A percentile compares a stretch with the other conserved stretches of the same genome.
Evolutionary conservation across 2,113 vertebrate species (phyloP).

Genomic region (Potamarius usumacintae): DNA sequence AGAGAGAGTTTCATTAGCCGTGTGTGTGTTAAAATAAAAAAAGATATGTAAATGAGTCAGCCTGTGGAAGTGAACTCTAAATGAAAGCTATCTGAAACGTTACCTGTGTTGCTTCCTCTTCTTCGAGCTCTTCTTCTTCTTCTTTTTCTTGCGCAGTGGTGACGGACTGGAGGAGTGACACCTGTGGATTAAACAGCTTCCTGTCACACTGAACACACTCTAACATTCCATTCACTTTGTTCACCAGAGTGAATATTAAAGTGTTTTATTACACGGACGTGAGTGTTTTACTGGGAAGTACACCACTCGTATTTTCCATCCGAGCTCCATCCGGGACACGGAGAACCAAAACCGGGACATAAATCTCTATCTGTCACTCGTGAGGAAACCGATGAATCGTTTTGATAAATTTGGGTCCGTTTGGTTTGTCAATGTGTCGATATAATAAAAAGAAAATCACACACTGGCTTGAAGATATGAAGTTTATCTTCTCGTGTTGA

Average conservation of each 20-base stretch:
- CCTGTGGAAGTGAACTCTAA: background rate
- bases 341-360: no score
- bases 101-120: slow-evolving; percentile 91
- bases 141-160: slow-evolving; percentile 88
- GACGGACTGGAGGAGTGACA: slow-evolving; percentile 87
- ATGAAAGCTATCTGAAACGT: background rate
- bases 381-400: no score
- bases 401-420: no score
- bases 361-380: no score
- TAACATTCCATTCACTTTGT: background rate
- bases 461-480: no score
- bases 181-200: slow-evolving; percentile 65
- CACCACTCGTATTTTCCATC: no score
- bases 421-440: no score
- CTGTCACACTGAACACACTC: background rate
- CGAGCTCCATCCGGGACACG: no score
- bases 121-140: slow-evolving; percentile 93
- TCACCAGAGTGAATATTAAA: background rate
- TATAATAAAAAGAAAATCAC: no score
- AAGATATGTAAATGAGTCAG: background rate
- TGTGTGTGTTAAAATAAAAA: background rate
- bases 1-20: background rate
- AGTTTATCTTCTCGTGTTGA: no score
- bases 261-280: background rate
- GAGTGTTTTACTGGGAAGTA: no score